phyloP scores from a whole-genome alignment of 2,797 vertebrate genomes.

The Leptatherina wallacei region DNA sequence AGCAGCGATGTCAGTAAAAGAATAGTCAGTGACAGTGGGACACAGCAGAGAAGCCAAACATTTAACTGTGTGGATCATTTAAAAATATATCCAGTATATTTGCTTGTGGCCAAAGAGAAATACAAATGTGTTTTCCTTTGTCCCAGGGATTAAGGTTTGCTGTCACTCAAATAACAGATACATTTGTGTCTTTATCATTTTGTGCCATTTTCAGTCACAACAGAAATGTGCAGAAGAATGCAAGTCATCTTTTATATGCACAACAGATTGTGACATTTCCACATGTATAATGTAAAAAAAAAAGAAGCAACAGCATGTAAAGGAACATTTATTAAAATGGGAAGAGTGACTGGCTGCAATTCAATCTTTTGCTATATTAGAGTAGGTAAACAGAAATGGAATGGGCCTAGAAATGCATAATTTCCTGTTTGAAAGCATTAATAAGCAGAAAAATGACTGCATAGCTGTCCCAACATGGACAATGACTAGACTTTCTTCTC shows the following conservation, averaged over 20 bases:
- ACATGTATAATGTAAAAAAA: too few species aligned
- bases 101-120: background rate
- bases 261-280: too few species aligned
- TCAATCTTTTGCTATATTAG: background rate
- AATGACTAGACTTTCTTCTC: constrained; percentile 9
- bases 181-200: too few species aligned
- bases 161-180: background rate
- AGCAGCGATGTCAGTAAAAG: constrained; percentile 47
- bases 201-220: too few species aligned
- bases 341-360: background rate
- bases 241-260: too few species aligned
- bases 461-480: constrained; percentile 1
- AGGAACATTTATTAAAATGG: background rate
- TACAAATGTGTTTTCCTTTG: background rate
- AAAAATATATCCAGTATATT: background rate
- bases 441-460: background rate
- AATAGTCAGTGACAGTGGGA: constrained; percentile 22
- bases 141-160: background rate
- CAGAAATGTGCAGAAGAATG: too few species aligned
- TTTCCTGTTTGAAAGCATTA: background rate
- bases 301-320: too few species aligned
- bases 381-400: background rate
- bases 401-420: background rate
- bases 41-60: constrained; percentile 4
- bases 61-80: background rate